Evolutionary conservation across 2,797 vertebrate species (phyloP), one percentile per base, ranked within the genome.

Genomic region (Microctenopoma stevenorrisi): DNA sequence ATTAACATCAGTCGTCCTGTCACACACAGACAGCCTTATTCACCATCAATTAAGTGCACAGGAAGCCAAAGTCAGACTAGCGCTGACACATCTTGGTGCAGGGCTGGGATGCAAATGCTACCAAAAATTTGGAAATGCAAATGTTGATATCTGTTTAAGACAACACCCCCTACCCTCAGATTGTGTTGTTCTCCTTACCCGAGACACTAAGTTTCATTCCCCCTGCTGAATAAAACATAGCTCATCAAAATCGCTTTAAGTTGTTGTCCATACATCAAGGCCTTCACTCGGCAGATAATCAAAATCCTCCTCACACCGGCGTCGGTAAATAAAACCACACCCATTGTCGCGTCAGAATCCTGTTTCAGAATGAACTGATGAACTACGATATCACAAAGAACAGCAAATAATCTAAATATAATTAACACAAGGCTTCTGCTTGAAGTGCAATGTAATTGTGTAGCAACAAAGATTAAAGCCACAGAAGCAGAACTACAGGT

Each of bases 11-110:
- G 78, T 66, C 70, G 71, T n/a, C 76, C 65, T 46, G 73, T 89
- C 89, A 89, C 54, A 18, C 33, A 68, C 82, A 90, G 88, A 85
- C 90, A 74, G 83, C 74, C 3, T 79, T 55, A 50, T 83, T 91
- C 90, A 83, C 82, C 80, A 83, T 87, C 89, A 90, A 90, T 91
- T 90, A 89, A 85, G 77, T 9, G 56, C 72, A 28, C 6, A 46
- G 60, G 71, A 49, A 79, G 69, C 68, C 58, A 66, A 35, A 84
- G 72, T 49, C 67, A 40, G 66, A 38, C 72, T 58, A 2, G 56
- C 47, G 82, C 87, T 88, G 91, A 85, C 88, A 87, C 66, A 53
- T 81, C 78, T 67, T 42, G 49, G 51, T 61, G 53, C 55, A 77
- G 28, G 71, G 55, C 71, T 71, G 1, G 48, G 65, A 79, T 84